These are phyloP conservation scores for Muraenolepis orangiensis DNA, from an alignment of 2,797 vertebrate species.

Conservation along the genomic window DNA sequence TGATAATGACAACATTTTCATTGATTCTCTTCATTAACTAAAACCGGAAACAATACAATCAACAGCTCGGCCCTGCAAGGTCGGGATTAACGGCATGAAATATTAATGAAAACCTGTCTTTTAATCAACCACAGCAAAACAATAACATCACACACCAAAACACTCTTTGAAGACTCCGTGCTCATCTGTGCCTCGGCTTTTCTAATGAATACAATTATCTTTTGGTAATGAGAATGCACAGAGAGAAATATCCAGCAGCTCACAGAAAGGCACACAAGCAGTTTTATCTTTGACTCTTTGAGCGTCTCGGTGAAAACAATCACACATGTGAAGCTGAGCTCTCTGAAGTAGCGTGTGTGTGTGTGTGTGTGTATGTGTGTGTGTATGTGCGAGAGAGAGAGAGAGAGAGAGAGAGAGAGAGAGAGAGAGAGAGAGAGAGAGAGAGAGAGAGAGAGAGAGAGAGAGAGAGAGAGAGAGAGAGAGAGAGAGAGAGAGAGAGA, in stretches of 20 bases:
- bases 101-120: conserved; percentile 65
- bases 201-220: conserved; percentile 74
- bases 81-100: conserved; percentile 55
- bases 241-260: conserved; percentile 38
- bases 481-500: too few species aligned
- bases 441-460: background rate
- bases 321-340: conserved; percentile 52
- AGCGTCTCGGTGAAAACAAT: conserved; percentile 54
- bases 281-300: conserved; percentile 58
- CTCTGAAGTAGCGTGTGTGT: conserved; percentile 37
- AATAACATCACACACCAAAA: conserved; percentile 44
- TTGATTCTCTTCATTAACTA: conserved; percentile 41
- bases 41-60: conserved; percentile 40
- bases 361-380: too few species aligned
- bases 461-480: conserved; percentile 20
- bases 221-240: conserved; percentile 62
- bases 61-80: conserved; percentile 11
- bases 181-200: conserved; percentile 60
- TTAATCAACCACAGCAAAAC: conserved; percentile 66
- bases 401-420: background rate
- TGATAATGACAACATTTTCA: conserved; percentile 35
- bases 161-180: conserved; percentile 48
- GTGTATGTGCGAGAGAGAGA: too few species aligned
- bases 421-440: too few species aligned
- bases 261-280: conserved; percentile 40